Percentiles rank a stretch among this genome's conserved stretches.
phyloP scores from a whole-genome alignment of 2,888 invertebrate genomes.

The Anthoptus insignis region DNA sequence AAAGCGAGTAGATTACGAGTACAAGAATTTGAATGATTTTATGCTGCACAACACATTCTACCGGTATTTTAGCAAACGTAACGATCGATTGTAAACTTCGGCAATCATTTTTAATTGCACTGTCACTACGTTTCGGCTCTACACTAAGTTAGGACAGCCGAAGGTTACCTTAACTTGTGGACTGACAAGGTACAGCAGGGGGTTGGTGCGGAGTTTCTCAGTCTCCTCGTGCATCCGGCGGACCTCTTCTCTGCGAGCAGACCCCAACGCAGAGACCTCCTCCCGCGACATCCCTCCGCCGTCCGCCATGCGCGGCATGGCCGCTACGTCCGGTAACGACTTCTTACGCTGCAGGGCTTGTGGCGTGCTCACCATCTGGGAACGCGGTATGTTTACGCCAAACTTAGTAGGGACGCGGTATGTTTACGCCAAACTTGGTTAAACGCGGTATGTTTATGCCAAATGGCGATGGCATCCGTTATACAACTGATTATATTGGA shows the following conservation, averaged over 20 bases:
- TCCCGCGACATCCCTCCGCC: constrained; percentile 96
- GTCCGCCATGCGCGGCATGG: constrained; percentile 92
- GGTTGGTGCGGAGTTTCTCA: constrained; percentile 97
- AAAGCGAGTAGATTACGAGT: no score
- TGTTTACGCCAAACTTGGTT: constrained; percentile 58
- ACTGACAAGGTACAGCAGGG: constrained; percentile 98
- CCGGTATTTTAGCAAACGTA: neutral
- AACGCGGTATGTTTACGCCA: constrained; percentile 17
- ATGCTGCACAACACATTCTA: neutral
- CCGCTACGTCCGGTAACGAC: constrained; percentile 98
- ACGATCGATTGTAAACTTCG: constrained; percentile 1
- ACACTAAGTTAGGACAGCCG: neutral
- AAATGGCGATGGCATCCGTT: no score
- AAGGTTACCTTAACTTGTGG: constrained; percentile 96
- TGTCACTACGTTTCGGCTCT: neutral
- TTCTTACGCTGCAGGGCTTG: constrained; percentile 97
- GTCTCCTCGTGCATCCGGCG: constrained; percentile 96
- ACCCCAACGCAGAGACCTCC: constrained; percentile 98
- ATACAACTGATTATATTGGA: no score
- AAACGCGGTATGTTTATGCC: constrained; percentile 21
- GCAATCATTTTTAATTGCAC: neutral
- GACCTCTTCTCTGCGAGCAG: constrained; percentile 97
- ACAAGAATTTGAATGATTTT: no score
- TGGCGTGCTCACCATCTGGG: constrained; percentile 92
- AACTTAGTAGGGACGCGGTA: constrained; percentile 64